phyloP scores from a whole-genome alignment of 53 echinoderm and acorn worm species.

The Mesocentrotus franciscanus region DNA sequence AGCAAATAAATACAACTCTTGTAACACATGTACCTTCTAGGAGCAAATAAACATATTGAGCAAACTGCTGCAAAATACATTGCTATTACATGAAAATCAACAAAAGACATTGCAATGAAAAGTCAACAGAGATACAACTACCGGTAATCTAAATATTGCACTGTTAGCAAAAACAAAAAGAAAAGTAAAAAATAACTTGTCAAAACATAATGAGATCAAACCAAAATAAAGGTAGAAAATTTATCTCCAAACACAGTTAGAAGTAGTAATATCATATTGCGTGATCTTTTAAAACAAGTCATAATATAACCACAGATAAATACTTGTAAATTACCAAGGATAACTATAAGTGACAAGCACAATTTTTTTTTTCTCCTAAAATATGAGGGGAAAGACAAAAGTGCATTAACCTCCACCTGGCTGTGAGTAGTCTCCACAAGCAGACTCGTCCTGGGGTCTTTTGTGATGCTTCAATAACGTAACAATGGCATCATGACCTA shows the following conservation, averaged over 20 bases:
- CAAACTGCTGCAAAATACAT: background rate
- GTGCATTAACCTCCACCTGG: slow-evolving; percentile 60
- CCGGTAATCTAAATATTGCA: too few species aligned
- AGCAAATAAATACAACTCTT: background rate
- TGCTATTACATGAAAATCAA: background rate
- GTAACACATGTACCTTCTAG: background rate
- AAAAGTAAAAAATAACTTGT: background rate
- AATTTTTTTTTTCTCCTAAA: background rate
- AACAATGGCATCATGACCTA: slow-evolving; percentile 76
- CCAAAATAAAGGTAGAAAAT: background rate
- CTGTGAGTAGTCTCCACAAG: slow-evolving; percentile 73
- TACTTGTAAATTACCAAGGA: too few species aligned
- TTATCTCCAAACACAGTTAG: background rate
- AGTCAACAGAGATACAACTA: background rate
- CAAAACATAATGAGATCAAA: background rate
- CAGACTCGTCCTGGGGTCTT: slow-evolving; percentile 72
- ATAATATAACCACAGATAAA: too few species aligned
- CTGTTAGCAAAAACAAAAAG: too few species aligned
- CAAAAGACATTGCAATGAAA: background rate
- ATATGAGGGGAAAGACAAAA: background rate
- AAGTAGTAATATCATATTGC: too few species aligned
- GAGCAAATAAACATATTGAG: background rate
- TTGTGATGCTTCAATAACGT: slow-evolving; percentile 67
- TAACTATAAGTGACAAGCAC: background rate
- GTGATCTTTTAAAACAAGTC: too few species aligned